Conservation (phyloP, 2,113 vertebrate genomes). For the Prochilodus magdalenae region DNA sequence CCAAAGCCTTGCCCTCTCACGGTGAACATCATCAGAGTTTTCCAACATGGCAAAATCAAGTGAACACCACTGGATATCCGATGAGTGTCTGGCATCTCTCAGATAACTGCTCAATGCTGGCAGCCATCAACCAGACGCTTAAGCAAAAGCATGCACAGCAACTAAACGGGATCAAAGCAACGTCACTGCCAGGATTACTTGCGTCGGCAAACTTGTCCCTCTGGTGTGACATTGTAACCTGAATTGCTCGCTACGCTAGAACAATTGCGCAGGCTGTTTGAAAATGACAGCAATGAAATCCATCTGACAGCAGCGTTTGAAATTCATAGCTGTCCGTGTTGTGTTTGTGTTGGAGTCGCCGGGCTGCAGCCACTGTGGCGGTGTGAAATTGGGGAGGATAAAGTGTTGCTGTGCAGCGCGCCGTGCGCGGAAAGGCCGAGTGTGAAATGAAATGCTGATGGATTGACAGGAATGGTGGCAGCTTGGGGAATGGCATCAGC, state of each 20-base stretch:
- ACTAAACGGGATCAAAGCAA: background rate
- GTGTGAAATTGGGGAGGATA: slow-evolving; percentile 53
- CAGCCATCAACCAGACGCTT: background rate
- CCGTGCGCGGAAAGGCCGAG: slow-evolving; percentile 7
- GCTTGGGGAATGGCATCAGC: slow-evolving; percentile 32
- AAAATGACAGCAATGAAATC: slow-evolving; percentile 20
- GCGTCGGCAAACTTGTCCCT: background rate
- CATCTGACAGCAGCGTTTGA: slow-evolving; percentile 46
- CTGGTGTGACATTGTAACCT: background rate
- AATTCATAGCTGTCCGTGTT: slow-evolving; percentile 65
- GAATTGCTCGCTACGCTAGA: background rate
- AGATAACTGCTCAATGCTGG: background rate
- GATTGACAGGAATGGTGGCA: slow-evolving; percentile 50
- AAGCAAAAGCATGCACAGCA: background rate
- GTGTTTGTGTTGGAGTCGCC: slow-evolving; percentile 44
- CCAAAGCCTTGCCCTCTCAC: slow-evolving; percentile 60
- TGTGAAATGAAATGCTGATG: slow-evolving; percentile 53
- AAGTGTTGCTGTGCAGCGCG: background rate
- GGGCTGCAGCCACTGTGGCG: slow-evolving; percentile 50
- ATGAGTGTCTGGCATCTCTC: background rate
- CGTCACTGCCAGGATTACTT: slow-evolving; percentile 5
- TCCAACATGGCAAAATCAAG: slow-evolving; percentile 65
- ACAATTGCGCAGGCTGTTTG: background rate
- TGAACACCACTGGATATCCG: slow-evolving; percentile 7
- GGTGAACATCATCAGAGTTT: slow-evolving; percentile 61